Conservation (phyloP, 2,888 invertebrate species). For the Trissolcus brochymenae region DNA sequence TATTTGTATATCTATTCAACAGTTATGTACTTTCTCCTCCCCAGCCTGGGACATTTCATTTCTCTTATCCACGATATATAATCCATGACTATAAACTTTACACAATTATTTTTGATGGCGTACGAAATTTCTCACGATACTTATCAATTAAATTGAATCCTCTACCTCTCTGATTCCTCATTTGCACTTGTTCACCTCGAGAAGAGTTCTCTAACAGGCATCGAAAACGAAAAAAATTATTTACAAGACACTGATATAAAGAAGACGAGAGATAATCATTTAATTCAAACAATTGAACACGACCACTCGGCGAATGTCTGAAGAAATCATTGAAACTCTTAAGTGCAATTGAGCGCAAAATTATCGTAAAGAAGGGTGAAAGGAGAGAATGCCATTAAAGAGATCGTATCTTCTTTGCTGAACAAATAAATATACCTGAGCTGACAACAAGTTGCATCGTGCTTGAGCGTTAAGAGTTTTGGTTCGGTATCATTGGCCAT, state of each 20-base stretch:
- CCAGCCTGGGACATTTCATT: too few species aligned
- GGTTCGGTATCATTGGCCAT: slow-evolving; percentile 64
- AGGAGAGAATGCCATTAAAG: slow-evolving; percentile 58
- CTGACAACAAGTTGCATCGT: slow-evolving; percentile 53
- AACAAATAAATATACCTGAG: slow-evolving; percentile 57
- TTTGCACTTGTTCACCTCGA: too few species aligned
- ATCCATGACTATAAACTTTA: too few species aligned
- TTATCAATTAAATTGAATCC: too few species aligned
- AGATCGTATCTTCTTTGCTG: slow-evolving; percentile 59
- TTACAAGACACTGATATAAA: slow-evolving; percentile 10
- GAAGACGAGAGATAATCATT: slow-evolving; percentile 16
- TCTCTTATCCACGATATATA: too few species aligned
- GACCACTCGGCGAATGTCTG: slow-evolving; percentile 37
- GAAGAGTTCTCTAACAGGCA: too few species aligned
- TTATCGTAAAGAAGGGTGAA: slow-evolving; percentile 59
- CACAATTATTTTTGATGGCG: too few species aligned
- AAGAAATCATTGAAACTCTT: slow-evolving; percentile 56
- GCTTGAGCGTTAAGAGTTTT: slow-evolving; percentile 59
- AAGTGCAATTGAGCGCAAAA: slow-evolving; percentile 57
- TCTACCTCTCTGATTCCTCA: too few species aligned
- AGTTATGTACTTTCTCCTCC: neutral
- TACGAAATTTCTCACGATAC: too few species aligned
- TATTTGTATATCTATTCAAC: slow-evolving; percentile 5
- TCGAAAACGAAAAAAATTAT: slow-evolving; percentile 2
- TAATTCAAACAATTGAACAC: slow-evolving; percentile 46